Percentiles rank a stretch among this genome's conserved stretches.
phyloP scores from a whole-genome alignment of 2,797 vertebrate species.

The Fringilla coelebs region DNA sequence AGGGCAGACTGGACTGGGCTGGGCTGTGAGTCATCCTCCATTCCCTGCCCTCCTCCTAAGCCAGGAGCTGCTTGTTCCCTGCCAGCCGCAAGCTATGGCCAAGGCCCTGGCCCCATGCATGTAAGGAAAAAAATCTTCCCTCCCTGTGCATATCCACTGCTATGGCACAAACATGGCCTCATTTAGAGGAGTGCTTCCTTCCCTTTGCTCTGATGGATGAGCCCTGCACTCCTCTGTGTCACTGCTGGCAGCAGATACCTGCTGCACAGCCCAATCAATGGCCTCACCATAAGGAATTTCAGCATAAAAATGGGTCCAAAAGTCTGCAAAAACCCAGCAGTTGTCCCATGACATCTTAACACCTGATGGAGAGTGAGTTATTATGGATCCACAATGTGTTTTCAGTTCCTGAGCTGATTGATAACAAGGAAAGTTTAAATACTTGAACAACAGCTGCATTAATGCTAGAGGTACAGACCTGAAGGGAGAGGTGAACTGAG shows the following conservation, averaged over 20 bases:
- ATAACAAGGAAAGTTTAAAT: not conserved
- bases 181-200: not conserved
- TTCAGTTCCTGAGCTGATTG: not conserved
- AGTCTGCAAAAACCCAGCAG: not conserved
- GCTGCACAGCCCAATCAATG: not conserved
- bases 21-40: not conserved
- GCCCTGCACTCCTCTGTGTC: not conserved
- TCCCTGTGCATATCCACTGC: fast-evolving
- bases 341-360: not conserved
- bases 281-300: not conserved
- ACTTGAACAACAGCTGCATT: not conserved
- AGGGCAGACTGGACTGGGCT: not conserved
- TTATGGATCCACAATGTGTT: not conserved
- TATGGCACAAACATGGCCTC: not conserved
- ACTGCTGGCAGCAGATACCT: not conserved
- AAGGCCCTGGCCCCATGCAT: not conserved
- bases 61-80: fast-evolving
- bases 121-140: not conserved
- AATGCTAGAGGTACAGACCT: not conserved
- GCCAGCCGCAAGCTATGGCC: not conserved
- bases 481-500: not conserved
- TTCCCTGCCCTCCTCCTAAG: not conserved
- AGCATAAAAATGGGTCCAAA: not conserved
- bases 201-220: not conserved
- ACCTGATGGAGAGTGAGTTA: not conserved